A percentile compares a stretch with the other conserved stretches of the same genome.
Evolutionary conservation across 2,888 invertebrate species (phyloP).

Genomic region (Cataglyphis rosenhaueri): DNA sequence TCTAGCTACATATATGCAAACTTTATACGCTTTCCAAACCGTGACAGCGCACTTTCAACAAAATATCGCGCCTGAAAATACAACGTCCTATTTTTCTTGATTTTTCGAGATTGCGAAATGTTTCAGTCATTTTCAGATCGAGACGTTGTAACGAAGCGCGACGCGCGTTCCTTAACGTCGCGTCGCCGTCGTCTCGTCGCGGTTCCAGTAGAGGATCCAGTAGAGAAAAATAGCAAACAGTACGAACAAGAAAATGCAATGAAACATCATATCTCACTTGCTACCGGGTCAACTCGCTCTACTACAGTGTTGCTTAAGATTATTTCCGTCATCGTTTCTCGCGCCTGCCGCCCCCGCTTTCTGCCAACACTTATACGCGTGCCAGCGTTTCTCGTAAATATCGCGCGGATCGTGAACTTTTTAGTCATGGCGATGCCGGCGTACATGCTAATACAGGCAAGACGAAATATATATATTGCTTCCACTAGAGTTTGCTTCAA

Average conservation of each 20-base stretch:
- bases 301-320: slow-evolving; percentile 42
- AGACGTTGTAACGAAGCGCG: not conserved
- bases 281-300: slow-evolving; percentile 5
- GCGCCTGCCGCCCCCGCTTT: slow-evolving; percentile 61
- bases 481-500: not conserved
- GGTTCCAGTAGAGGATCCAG: not conserved
- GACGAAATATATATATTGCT: not conserved
- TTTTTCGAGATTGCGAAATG: not conserved
- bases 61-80: not conserved
- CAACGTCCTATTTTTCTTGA: not conserved
- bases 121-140: not conserved
- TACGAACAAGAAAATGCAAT: not conserved
- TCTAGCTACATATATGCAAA: not conserved
- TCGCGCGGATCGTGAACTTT: slow-evolving; percentile 57
- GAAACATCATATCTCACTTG: slow-evolving; percentile 18
- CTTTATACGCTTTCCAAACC: not conserved
- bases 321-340: slow-evolving; percentile 69
- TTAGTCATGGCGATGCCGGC: slow-evolving; percentile 48
- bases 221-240: slow-evolving; percentile 29
- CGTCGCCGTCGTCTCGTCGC: not conserved
- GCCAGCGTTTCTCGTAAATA: slow-evolving; percentile 67
- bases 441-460: not conserved
- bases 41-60: not conserved
- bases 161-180: slow-evolving; percentile 5
- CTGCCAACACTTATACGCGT: slow-evolving; percentile 42